Evolutionary conservation across 2,113 vertebrate species (phyloP).

Genomic region (Turnix velox): DNA sequence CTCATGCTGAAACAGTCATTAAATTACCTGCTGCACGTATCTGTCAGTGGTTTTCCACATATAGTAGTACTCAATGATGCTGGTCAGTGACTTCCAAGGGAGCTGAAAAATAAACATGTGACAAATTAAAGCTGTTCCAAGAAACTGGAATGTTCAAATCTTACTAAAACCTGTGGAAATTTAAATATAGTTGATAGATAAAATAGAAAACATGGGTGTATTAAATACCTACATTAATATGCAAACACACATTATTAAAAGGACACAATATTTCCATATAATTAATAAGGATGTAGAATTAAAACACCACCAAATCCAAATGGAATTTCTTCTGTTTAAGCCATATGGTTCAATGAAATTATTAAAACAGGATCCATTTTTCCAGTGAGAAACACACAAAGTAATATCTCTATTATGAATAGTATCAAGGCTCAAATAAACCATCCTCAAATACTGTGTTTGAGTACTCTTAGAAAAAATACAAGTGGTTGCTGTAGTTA

Average conservation of each 20-base stretch:
- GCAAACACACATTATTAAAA: neutral
- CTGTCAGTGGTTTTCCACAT: slow-evolving; percentile 99
- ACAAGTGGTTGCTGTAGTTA: neutral
- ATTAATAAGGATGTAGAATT: neutral
- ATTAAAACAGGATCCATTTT: neutral
- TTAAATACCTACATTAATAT: neutral
- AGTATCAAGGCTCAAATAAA: neutral
- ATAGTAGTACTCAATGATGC: slow-evolving; percentile 99
- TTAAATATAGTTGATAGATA: neutral
- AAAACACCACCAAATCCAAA: neutral
- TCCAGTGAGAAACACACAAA: neutral
- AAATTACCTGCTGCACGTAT: slow-evolving; percentile 96
- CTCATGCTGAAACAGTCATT: neutral
- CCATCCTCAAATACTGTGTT: neutral
- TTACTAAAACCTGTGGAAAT: neutral
- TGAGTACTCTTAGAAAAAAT: neutral
- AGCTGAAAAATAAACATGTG: slow-evolving; percentile 80
- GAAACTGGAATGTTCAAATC: neutral
- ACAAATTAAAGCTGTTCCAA: neutral
- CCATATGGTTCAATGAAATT: neutral
- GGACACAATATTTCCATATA: neutral
- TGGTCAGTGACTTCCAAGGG: slow-evolving; percentile 96
- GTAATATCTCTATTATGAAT: neutral
- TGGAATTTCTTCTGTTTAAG: neutral
- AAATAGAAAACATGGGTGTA: neutral